Base-by-base conservation (phyloP, 2,797 vertebrate species). In the Channa striata region DNA sequence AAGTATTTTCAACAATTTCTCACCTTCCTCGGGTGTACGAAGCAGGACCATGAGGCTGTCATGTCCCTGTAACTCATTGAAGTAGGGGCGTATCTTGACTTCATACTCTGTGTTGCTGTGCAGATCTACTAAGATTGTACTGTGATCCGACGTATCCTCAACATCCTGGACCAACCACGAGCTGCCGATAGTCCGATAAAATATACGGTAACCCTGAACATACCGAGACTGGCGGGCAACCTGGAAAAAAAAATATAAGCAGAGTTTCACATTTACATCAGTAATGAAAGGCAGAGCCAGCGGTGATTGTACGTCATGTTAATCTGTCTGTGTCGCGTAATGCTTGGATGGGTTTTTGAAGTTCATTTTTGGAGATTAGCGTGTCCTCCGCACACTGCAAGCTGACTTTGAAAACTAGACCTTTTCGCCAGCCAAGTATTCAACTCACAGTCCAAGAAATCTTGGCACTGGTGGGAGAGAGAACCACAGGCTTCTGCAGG, bases 361-460 rank as follows among this genome's bases (percentile, higher is more conserved):
- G 76, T 61, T 70, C 66, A 84, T 76, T 37, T 77, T 63, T 48
- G 61, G 65, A 78, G 83, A 83, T 82, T 49, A 84, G 61, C 57
- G 37, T 72, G 62, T 74, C 80, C 79, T 83, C 60, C 20, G 8
- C 69, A 68, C 25, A 17, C 64, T 58, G 53, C 49, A 30, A 49
- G 65, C 23, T 2, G 57, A 68, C 65, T 84, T 79, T 72, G 49
- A 78, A 70, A 77, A 78, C 53, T 14, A 33, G 37, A 60, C 30
- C 50, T 68, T 60, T 65, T 64, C 25, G 43, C 52, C 51, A 52
- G 76, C 73, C 73, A 76, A 77, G 58, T 42, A 21, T 61, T 68
- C 23, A 59, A 96, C 97, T 98, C 92, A 99, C 98, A 0, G 94
- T 97, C 98, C 98, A 99, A 78, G 95, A 94, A 85, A 99, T 94